phyloP scores from a whole-genome alignment of 1,140 invertebrate genomes.

The Drosophila dunni region DNA sequence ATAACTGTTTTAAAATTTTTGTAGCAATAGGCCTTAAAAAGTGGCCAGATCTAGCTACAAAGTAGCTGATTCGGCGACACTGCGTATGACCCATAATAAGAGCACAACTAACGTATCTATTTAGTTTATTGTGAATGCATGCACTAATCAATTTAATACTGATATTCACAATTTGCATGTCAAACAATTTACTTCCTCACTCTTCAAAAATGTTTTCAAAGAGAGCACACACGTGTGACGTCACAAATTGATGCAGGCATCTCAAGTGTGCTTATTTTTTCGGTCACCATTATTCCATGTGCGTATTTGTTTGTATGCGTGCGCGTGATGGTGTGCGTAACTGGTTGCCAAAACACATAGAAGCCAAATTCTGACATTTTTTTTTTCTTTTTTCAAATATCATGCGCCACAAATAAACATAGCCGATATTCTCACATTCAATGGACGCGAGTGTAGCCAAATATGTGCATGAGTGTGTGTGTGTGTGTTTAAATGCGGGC shows the following conservation, averaged over 20 bases:
- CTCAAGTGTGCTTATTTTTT: constrained; percentile 1
- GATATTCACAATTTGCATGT: constrained; percentile 11
- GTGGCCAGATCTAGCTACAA: no score
- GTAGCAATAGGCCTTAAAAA: no score
- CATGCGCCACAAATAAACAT: constrained; percentile 52
- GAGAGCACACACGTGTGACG: constrained; percentile 20
- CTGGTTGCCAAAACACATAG: constrained; percentile 29
- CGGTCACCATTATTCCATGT: constrained; percentile 16
- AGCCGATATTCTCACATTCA: constrained; percentile 9
- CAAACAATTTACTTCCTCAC: constrained; percentile 15
- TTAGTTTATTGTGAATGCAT: constrained; percentile 2
- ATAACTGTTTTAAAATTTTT: no score
- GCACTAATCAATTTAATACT: constrained; percentile 34
- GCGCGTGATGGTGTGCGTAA: constrained; percentile 1
- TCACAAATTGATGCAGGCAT: neutral
- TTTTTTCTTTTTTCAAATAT: constrained; percentile 18
- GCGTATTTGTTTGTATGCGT: neutral
- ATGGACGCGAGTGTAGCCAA: constrained; percentile 31
- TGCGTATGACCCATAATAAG: neutral
- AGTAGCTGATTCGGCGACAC: no score
- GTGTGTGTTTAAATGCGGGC: constrained; percentile 43
- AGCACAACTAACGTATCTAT: neutral
- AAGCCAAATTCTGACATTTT: neutral
- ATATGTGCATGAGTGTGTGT: constrained; percentile 3
- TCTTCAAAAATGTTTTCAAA: neutral